These are phyloP conservation scores for Hemicrepidius hirtus DNA, from an alignment of 2,888 invertebrate genomes.

Conservation along the genomic window DNA sequence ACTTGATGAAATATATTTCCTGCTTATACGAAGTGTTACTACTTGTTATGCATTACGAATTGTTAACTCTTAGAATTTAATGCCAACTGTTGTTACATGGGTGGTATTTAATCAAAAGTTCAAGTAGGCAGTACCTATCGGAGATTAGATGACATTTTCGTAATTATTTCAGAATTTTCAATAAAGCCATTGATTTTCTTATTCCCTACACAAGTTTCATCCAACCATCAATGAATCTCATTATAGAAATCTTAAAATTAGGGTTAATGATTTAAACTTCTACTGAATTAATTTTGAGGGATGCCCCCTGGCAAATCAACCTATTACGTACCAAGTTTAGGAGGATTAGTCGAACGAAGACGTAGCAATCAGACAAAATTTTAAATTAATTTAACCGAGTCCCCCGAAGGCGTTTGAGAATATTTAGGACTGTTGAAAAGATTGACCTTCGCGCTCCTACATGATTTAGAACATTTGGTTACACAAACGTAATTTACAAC, in stretches of 20 bases:
- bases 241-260: neutral
- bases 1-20: too few species aligned
- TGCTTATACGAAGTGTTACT: too few species aligned
- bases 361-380: slow-evolving; percentile 4
- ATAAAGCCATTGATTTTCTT: too few species aligned
- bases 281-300: neutral
- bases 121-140: too few species aligned
- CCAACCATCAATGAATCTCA: neutral
- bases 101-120: too few species aligned
- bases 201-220: too few species aligned
- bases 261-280: slow-evolving; percentile 7
- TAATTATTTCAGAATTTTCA: too few species aligned
- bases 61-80: too few species aligned
- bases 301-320: neutral
- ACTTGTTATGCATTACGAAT: too few species aligned
- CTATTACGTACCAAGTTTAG: slow-evolving; percentile 1
- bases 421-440: neutral
- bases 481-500: neutral
- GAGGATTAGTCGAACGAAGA: neutral
- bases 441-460: neutral
- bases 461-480: neutral
- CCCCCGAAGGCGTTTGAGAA: neutral
- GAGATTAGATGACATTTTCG: too few species aligned
- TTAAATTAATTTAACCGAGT: neutral
- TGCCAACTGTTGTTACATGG: too few species aligned